These are phyloP conservation scores for Cataglyphis cursor DNA, from an alignment of 2,888 invertebrate genomes.

Conservation along the genomic window DNA sequence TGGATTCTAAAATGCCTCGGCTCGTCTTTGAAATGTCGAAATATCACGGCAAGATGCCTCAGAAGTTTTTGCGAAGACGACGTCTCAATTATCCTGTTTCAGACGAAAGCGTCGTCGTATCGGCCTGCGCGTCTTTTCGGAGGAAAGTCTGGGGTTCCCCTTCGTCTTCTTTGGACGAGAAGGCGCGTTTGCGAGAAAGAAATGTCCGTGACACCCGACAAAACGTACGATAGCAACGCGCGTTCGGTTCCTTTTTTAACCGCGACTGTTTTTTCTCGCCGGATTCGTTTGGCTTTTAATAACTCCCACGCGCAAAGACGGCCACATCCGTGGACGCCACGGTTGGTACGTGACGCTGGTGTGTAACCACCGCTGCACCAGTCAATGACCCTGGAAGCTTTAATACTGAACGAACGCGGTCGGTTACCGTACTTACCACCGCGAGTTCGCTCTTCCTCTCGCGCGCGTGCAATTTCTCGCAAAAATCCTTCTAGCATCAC, in stretches of 20 bases:
- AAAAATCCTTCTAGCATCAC: not conserved
- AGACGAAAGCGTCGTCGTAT: conserved; percentile 18
- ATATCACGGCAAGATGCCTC: conserved; percentile 1
- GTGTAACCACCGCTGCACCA: conserved; percentile 77
- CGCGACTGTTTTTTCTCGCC: conserved; percentile 71
- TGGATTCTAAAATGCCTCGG: not conserved
- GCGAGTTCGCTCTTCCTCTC: conserved; percentile 45
- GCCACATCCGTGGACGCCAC: conserved; percentile 52
- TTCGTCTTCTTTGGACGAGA: conserved; percentile 53
- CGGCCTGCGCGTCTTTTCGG: conserved; percentile 46
- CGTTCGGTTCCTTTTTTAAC: conserved; percentile 71
- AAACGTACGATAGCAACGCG: conserved; percentile 65
- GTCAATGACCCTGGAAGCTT: conserved; percentile 82
- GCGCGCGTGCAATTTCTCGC: conserved; percentile 7
- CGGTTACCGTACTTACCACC: conserved; percentile 72
- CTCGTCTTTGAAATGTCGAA: not conserved
- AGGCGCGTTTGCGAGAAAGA: conserved; percentile 42
- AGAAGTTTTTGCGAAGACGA: conserved; percentile 27
- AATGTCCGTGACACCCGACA: conserved; percentile 67
- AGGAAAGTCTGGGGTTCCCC: conserved; percentile 17
- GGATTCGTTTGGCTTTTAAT: conserved; percentile 79
- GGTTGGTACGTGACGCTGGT: conserved; percentile 61
- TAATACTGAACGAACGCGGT: conserved; percentile 75
- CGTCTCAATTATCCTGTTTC: conserved; percentile 58
- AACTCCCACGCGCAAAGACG: conserved; percentile 79